phyloP scores from a whole-genome alignment of 2,113 vertebrate species.

The Mola mola region DNA sequence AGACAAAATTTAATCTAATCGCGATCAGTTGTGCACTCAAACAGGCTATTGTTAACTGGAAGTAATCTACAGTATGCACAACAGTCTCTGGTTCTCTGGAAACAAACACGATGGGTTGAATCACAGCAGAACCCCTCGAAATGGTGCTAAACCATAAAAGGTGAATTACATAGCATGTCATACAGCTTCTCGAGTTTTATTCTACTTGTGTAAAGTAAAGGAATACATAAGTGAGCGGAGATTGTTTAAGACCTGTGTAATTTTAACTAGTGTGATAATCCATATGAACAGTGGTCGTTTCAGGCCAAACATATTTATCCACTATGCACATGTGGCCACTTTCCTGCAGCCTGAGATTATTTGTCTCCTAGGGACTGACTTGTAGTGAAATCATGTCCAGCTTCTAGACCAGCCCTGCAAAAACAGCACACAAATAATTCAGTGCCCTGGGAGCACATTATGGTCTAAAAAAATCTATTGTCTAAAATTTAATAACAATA shows the following conservation, averaged over 20 bases:
- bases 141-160: conserved; percentile 19
- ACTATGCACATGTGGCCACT: conserved; percentile 12
- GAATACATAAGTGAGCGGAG: background rate
- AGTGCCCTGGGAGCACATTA: conserved; percentile 2
- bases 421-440: conserved; percentile 6
- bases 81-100: conserved; percentile 74
- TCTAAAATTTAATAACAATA: no score
- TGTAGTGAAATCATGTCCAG: conserved; percentile 23
- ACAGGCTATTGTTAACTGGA: conserved; percentile 77
- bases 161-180: background rate
- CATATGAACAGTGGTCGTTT: conserved; percentile 2
- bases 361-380: conserved; percentile 8
- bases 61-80: conserved; percentile 78
- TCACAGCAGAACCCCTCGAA: conserved; percentile 58
- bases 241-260: background rate
- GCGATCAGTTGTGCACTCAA: conserved; percentile 77
- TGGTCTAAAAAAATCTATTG: no score
- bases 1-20: conserved; percentile 78
- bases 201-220: background rate
- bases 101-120: conserved; percentile 66
- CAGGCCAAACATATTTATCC: conserved; percentile 8
- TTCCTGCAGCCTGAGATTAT: conserved; percentile 5
- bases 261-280: conserved; percentile 8
- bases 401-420: background rate
- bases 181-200: conserved; percentile 9